Percentiles rank a stretch among this genome's conserved stretches.
These are phyloP conservation scores for Panzeria rudis DNA, from an alignment of 2,888 invertebrate species.

Conservation along the genomic window DNA sequence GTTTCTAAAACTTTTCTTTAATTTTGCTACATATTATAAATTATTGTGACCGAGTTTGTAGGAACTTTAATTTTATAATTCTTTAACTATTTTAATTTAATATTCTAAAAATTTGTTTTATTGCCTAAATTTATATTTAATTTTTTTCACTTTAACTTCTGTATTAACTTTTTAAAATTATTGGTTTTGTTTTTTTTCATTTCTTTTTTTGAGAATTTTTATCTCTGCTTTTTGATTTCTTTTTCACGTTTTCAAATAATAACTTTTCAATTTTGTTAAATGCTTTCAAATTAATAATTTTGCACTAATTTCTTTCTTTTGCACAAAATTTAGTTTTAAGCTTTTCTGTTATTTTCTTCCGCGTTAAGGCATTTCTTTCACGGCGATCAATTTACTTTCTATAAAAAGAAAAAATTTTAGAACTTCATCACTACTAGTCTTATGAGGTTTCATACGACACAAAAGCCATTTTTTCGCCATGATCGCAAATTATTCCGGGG, in stretches of 20 bases:
- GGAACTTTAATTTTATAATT: too few relatives aligned
- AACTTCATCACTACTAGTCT: constrained; percentile 37
- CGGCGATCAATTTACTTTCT: constrained; percentile 43
- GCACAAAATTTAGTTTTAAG: not conserved
- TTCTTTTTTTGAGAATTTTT: not conserved
- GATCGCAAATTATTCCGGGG: constrained; percentile 67
- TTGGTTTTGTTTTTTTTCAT: not conserved
- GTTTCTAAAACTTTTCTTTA: too few relatives aligned
- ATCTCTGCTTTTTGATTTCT: not conserved
- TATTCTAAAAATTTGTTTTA: too few relatives aligned
- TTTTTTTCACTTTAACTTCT: not conserved
- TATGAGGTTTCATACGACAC: constrained; percentile 32
- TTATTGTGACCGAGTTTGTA: too few relatives aligned
- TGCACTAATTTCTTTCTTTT: not conserved
- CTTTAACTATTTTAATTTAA: too few relatives aligned
- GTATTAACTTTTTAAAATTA: not conserved
- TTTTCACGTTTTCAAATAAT: not conserved
- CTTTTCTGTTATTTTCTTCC: constrained; percentile 21
- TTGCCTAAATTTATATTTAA: too few relatives aligned
- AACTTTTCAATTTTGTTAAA: not conserved
- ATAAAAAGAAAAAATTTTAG: constrained; percentile 43
- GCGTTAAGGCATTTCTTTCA: constrained; percentile 40
- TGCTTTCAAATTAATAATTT: not conserved
- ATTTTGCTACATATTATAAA: too few relatives aligned
- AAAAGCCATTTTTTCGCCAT: constrained; percentile 58